Percentiles rank a stretch among this genome's conserved stretches.
Conservation (phyloP, 1,140 invertebrate genomes). For the Dolichoris vasculosae region DNA sequence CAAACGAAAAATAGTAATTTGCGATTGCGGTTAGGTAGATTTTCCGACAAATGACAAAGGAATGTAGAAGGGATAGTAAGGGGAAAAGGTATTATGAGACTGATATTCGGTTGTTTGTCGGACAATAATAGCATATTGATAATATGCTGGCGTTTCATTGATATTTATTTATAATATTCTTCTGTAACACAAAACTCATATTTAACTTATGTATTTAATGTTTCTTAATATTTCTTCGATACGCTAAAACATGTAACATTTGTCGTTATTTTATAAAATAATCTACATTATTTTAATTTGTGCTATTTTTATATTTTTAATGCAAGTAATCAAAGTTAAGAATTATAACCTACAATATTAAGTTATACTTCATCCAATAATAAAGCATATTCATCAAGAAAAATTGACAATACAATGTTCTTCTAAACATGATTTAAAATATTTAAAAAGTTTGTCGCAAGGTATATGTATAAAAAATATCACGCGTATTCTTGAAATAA, state of each 20-base stretch:
- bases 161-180: not conserved
- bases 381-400: not conserved
- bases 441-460: not conserved
- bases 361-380: not conserved
- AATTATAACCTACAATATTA: not conserved
- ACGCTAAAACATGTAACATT: not conserved
- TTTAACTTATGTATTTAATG: not conserved
- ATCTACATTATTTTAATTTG: not conserved
- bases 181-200: not conserved
- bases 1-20: not conserved
- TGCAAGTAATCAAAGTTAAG: not conserved
- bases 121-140: not conserved
- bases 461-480: not conserved
- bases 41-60: not conserved
- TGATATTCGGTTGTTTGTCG: not conserved
- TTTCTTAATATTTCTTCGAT: not conserved
- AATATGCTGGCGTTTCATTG: not conserved
- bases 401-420: conserved; percentile 11
- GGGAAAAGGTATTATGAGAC: not conserved
- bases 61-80: not conserved
- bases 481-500: not conserved
- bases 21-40: not conserved
- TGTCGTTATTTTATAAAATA: not conserved
- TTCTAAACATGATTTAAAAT: conserved; percentile 6
- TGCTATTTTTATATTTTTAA: not conserved